Percentiles rank a stretch among this genome's conserved stretches.
These are phyloP conservation scores for Delichon dasypus DNA, from an alignment of 2,797 vertebrate species.

Conservation along the genomic window DNA sequence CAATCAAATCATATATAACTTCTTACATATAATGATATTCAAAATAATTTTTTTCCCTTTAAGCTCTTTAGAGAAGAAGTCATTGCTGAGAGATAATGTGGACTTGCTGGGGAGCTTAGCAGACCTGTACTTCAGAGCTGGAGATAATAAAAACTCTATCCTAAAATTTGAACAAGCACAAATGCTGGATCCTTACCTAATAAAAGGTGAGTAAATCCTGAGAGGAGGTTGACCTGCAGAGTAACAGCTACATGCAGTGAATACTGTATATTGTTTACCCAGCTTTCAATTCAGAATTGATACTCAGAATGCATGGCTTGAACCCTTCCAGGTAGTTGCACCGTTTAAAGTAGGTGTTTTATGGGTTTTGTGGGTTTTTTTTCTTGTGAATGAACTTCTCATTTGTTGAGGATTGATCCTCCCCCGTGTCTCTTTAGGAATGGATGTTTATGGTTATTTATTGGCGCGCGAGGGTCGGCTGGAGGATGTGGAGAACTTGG, in stretches of 20 bases:
- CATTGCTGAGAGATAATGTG: slow-evolving; percentile 94
- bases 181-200: slow-evolving; percentile 97
- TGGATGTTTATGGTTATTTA: slow-evolving; percentile 98
- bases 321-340: not conserved
- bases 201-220: slow-evolving; percentile 84
- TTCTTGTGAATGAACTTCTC: not conserved
- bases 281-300: not conserved
- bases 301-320: not conserved
- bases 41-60: not conserved
- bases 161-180: slow-evolving; percentile 98
- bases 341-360: not conserved
- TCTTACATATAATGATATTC: not conserved
- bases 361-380: not conserved
- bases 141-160: slow-evolving; percentile 96
- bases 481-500: slow-evolving; percentile 97
- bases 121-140: slow-evolving; percentile 95
- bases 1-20: not conserved
- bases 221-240: not conserved
- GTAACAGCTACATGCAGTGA: not conserved
- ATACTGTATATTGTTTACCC: not conserved
- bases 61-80: slow-evolving; percentile 98
- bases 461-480: slow-evolving; percentile 94
- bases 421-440: slow-evolving; percentile 75
- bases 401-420: not conserved
- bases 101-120: slow-evolving; percentile 95